Evolutionary conservation across 2,113 vertebrate genomes (phyloP).

Genomic region (Bos javanicus): DNA sequence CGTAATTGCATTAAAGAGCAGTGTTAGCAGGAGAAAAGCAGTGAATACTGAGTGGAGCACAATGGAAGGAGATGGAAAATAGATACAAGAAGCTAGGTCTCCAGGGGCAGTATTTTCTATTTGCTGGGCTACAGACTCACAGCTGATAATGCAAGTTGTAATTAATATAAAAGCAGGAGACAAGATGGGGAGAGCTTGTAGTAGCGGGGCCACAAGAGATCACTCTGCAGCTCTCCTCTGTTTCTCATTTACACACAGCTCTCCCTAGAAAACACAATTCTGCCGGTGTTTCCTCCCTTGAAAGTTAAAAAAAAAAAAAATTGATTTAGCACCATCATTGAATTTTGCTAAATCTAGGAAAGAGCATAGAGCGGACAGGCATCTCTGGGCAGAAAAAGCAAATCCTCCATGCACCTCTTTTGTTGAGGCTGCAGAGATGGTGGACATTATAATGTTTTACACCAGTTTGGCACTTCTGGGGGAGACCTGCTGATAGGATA

Average conservation of each 20-base stretch:
- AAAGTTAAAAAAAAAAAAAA: constrained; percentile 85
- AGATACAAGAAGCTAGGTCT: constrained; percentile 94
- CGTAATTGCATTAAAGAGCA: constrained; percentile 97
- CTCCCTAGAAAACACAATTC: constrained; percentile 83
- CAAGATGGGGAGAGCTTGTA: constrained; percentile 94
- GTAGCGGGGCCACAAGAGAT: constrained; percentile 91
- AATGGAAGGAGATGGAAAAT: constrained; percentile 93
- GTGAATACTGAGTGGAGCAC: constrained; percentile 87
- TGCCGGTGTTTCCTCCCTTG: constrained; percentile 86
- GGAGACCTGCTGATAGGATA: not conserved
- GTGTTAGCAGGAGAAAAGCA: constrained; percentile 92
- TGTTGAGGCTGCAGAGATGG: constrained; percentile 58
- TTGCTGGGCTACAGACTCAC: constrained; percentile 94
- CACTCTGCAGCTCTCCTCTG: constrained; percentile 83
- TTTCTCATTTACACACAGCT: constrained; percentile 90
- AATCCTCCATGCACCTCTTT: constrained; percentile 53
- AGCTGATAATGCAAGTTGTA: constrained; percentile 99
- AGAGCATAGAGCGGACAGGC: constrained; percentile 69
- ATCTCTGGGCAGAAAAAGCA: constrained; percentile 64
- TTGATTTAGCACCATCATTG: constrained; percentile 87
- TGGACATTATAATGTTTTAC: constrained; percentile 61
- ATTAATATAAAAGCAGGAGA: constrained; percentile 99
- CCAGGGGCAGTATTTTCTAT: constrained; percentile 94
- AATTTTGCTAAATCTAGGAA: constrained; percentile 90
- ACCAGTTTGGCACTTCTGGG: constrained; percentile 39